These are phyloP conservation scores for Polyommatus icarus DNA, from an alignment of 2,888 invertebrate genomes.

Conservation along the genomic window DNA sequence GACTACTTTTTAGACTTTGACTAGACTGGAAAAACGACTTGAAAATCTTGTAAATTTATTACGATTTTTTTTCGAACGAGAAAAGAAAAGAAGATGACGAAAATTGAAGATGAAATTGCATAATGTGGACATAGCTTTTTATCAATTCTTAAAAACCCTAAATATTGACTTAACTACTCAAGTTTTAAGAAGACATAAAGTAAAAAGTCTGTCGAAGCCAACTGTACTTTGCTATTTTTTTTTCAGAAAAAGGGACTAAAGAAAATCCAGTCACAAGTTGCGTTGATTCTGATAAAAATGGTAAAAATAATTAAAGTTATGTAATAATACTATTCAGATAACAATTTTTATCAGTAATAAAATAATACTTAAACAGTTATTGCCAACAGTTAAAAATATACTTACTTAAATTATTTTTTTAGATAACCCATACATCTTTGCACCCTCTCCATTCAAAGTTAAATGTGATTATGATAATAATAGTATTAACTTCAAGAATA, in stretches of 20 bases:
- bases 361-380: background rate
- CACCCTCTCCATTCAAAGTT: background rate
- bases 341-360: background rate
- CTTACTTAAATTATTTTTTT: background rate
- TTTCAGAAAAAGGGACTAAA: background rate
- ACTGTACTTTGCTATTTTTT: background rate
- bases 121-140: no score
- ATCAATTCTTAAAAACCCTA: background rate
- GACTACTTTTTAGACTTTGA: no score
- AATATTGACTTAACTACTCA: no score
- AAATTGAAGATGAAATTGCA: no score
- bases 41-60: no score
- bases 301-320: background rate
- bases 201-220: background rate
- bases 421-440: slow-evolving; percentile 12
- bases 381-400: background rate
- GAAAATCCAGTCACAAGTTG: background rate
- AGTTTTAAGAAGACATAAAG: background rate
- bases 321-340: no score
- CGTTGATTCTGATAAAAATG: background rate
- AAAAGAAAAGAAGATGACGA: no score
- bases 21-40: no score
- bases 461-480: background rate
- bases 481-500: background rate
- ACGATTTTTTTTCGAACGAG: no score